Base-by-base conservation (phyloP, 2,888 invertebrate genomes). In the Mechanitis mazaeus region DNA sequence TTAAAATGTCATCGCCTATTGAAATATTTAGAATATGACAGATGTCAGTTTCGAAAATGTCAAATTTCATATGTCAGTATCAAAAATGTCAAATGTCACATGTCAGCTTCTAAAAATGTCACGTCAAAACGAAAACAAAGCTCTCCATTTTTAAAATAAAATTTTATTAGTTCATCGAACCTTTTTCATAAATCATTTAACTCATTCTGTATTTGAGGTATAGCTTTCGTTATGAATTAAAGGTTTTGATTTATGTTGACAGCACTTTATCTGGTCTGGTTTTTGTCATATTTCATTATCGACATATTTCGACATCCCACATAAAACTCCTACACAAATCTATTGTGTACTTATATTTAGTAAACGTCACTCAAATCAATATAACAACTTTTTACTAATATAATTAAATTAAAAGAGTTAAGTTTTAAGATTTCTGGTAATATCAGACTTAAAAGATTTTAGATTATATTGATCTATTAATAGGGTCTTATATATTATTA, bases 211-310 rank as follows among this genome's bases (percentile, higher is more conserved):
- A 31, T 50, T 28, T 50, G 50, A 50, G n/a, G 6, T 47, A 28
- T 47, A 20, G 50, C 31, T 50, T 50, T 50, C 50, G 31, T 28
- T 50, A 31, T 31, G 31, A 50, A 50, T 50, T 31, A 50, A 50
- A 50, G 31, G 31, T 50, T 50, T 50, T 50, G 50, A 50, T 50
- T 50, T 50, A 50, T 7, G 31, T 28, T 31, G 50, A 28, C 31
- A 31, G 6, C 50, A 31, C 28, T 50, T 50, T 31, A 50, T 50
- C 31, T 50, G 28, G 28, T 50, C 50, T 31, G 28, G 28, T 50
- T 50, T 31, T 50, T 50, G 50, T 50, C 50, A 31, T 50, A 50
- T 31, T 50, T 50, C 50, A 50, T 50, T 31, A 50, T 50, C 50
- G 31, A 31, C 50, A 28, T 42, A 35, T 47, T 47, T 50, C 50